Evolutionary conservation across 2,113 vertebrate species (phyloP).

Genomic region (Peromyscus polionotus): DNA sequence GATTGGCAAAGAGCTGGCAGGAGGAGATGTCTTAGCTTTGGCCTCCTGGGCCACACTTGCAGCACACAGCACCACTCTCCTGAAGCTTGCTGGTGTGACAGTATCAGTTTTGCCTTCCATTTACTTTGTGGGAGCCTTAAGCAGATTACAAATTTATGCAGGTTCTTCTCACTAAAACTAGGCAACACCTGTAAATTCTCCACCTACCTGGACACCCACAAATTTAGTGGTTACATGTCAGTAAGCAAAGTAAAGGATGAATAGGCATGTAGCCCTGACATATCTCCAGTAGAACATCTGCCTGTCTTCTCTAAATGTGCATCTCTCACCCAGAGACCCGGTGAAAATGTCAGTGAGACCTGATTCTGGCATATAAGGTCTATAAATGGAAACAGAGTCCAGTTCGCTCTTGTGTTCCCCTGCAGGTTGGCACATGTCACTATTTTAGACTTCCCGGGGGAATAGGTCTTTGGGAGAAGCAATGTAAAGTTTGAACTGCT

Average conservation of each 20-base stretch:
- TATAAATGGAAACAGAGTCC: background rate
- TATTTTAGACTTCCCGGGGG: background rate
- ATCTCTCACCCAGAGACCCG: background rate
- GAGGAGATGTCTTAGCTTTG: background rate
- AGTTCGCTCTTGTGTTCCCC: background rate
- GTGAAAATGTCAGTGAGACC: background rate
- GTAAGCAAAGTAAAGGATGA: background rate
- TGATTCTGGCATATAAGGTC: background rate
- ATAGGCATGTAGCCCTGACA: accelerated
- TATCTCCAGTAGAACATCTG: background rate
- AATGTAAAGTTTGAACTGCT: background rate
- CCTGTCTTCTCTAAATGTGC: background rate
- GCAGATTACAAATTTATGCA: background rate
- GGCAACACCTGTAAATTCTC: background rate
- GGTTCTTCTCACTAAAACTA: background rate
- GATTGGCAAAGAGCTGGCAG: background rate
- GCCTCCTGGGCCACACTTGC: background rate
- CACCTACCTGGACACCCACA: background rate
- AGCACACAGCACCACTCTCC: background rate
- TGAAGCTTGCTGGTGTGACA: background rate
- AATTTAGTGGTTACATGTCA: background rate
- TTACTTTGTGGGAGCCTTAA: background rate
- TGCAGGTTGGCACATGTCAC: background rate
- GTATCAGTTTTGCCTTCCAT: background rate
- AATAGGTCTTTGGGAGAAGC: background rate